Base-by-base conservation (phyloP, 2,888 invertebrate genomes). In the Scotopteryx bipunctaria region DNA sequence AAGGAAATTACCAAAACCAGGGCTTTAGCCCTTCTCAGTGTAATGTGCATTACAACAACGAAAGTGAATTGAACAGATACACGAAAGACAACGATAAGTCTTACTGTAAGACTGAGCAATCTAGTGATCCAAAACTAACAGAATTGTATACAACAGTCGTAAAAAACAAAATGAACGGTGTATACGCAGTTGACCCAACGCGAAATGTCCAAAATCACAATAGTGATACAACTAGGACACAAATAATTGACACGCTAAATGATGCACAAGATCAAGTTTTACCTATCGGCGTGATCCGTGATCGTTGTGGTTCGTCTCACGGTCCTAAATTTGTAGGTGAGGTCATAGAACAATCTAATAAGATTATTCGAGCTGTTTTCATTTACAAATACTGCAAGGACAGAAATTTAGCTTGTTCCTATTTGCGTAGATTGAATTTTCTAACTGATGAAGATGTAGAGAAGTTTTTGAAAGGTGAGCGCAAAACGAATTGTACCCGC, bases 361-460 rank as follows among this genome's bases (percentile, higher is more conserved):
- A 9, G 3, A 1, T 16, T 17, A 15, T 37, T 2, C 21, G 17
- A 37, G n/a, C 13, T 23, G 5, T 45, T n/a, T 41, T 45, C 21
- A 23, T 45, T 9, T 21, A 35, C 23, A 50, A 51, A 40, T 51
- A 51, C 19, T 35, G 23, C 17, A 45, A 35, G 17, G 35, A 42
- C 4, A 8, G 14, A 8, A 14, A 21, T 21, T 11, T 36, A 14
- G 21, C n/a, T 35, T 3, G 0, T 25, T 13, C 42, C 8, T 49
- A 23, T 13, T 11, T 43, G 13, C 23, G 23, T 23, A 15, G 27
- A 4, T 1, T 38, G 5, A 11, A 19, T 9, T 8, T 11, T n/a
- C 5, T 41, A 21, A 36, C 15, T 9, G 15, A 32, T 23, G 32
- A n/a, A 1, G 47, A 54, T 23, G 5, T 47, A 21, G 33, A 54